Evolutionary conservation across 2,888 invertebrate genomes (phyloP).

Genomic region (Scaeva pyrastri): DNA sequence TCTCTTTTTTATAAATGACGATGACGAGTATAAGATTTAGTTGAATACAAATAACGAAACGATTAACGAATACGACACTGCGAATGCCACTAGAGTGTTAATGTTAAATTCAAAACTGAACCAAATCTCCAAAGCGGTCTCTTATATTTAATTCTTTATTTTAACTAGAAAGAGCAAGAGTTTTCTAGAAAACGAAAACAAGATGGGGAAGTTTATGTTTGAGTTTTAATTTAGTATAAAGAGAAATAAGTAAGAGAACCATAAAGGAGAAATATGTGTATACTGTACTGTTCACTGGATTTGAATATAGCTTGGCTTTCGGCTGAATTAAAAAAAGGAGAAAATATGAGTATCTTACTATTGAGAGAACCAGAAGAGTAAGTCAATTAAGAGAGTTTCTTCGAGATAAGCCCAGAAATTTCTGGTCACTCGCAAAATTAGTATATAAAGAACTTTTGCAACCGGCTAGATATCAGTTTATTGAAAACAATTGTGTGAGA

Average conservation of each 20-base stretch:
- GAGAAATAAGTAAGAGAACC: not conserved
- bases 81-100: no score
- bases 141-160: not conserved
- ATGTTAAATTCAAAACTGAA: conserved; percentile 6
- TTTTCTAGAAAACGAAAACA: conserved; percentile 21
- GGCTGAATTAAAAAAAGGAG: conserved; percentile 5
- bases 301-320: no score
- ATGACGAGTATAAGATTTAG: no score
- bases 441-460: not conserved
- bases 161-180: conserved; percentile 15
- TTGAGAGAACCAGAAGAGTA: not conserved
- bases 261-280: not conserved
- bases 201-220: not conserved
- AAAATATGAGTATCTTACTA: not conserved
- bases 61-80: no score
- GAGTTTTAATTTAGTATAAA: not conserved
- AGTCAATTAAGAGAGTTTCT: not conserved
- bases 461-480: not conserved
- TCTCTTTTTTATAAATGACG: no score
- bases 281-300: no score
- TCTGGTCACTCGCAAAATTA: not conserved
- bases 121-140: not conserved
- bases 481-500: not conserved
- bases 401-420: conserved; percentile 1
- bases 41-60: no score